Base-by-base conservation (phyloP, 1,140 invertebrate genomes). In the Drosophila miranda region DNA sequence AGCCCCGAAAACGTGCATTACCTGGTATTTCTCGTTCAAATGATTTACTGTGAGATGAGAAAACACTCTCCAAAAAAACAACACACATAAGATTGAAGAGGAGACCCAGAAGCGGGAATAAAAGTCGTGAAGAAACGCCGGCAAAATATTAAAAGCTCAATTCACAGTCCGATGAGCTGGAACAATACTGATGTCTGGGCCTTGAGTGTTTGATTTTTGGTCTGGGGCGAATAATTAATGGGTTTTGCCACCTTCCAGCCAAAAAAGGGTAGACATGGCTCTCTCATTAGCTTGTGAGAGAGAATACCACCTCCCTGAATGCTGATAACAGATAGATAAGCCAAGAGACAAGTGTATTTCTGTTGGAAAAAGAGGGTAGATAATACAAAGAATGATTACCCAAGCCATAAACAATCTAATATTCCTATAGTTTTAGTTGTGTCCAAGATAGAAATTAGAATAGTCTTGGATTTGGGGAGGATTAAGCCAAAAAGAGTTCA, bases 21-120 rank as follows among this genome's bases (percentile, higher is more conserved):
- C 46, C 48, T 46, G 45, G 41, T 68, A 7, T 68, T 43, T 14
- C 26, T 16, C 34, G 34, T 46, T 48, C 26, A 42, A 68, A 68
- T 68, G 64, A 68, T 68, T 68, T 68, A 68, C 62, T 68, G 64
- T 41, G 64, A 68, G 64, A 68, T 68, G 64, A 68, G 51, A 56
- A 56, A 55, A 68, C 50, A 68, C 43, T 68, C 62, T 67, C 62
- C n/a, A 54, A 42, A 41, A 41, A 23, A 28, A 28, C 21, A 30
- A 54, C 28, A 28, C 28, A 6, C 7, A 66, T 42, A 68, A 68
- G 59, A 61, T 56, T 53, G 13, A 61, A 56, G 38, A 14, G 23
- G 14, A 16, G 51, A 43, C 19, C n/a, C 23, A 21, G 58, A 55
- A 44, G 23, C 61, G 63, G 26, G 46, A 63, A 46, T 67, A 67